Conservation (phyloP, 2,888 invertebrate species). For the Pilophorus perplexus region DNA sequence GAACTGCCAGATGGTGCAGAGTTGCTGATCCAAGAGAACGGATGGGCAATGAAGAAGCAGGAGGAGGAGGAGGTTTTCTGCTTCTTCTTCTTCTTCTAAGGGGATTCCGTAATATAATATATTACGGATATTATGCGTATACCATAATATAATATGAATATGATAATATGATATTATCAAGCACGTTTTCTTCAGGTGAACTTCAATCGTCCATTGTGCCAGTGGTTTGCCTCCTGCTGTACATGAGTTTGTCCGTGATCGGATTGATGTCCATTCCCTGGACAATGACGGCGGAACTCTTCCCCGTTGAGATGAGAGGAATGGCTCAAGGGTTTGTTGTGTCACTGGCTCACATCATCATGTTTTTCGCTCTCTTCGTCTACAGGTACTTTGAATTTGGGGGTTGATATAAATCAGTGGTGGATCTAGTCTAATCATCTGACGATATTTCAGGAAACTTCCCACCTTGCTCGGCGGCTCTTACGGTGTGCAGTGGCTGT, state of each 20-base stretch:
- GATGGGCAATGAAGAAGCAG: too few species aligned
- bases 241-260: conserved; percentile 61
- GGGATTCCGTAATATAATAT: too few species aligned
- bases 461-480: conserved; percentile 54
- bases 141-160: too few species aligned
- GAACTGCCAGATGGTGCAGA: too few species aligned
- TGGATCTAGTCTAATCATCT: too few species aligned
- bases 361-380: conserved; percentile 60
- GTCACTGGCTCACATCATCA: conserved; percentile 59
- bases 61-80: too few species aligned
- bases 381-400: conserved; percentile 52
- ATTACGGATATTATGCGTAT: too few species aligned
- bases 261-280: conserved; percentile 62
- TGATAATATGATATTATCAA: too few species aligned
- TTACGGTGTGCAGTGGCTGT: conserved; percentile 59
- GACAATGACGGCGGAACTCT: conserved; percentile 66
- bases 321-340: conserved; percentile 61
- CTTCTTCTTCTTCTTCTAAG: too few species aligned
- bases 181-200: conserved; percentile 38
- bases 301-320: conserved; percentile 61
- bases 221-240: conserved; percentile 57
- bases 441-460: conserved; percentile 50
- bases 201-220: conserved; percentile 49
- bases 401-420: neutral
- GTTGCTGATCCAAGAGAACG: too few species aligned